Conservation (phyloP, 1,140 invertebrate genomes). For the Trigoniulus corallinus region DNA sequence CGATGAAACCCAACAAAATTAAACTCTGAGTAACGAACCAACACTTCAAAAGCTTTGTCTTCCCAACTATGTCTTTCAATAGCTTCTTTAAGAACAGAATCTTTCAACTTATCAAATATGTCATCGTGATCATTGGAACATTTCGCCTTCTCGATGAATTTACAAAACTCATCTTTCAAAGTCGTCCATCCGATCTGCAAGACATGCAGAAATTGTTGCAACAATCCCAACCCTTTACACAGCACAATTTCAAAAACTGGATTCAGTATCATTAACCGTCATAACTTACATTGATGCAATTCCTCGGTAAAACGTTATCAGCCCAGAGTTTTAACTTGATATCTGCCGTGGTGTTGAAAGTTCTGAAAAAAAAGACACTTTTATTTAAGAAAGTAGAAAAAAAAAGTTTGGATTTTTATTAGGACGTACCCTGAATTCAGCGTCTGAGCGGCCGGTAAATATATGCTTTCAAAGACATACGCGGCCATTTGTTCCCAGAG, state of each 20-base stretch:
- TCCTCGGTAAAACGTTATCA: slow-evolving; percentile 64
- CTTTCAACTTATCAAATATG: slow-evolving; percentile 80
- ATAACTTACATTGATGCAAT: slow-evolving; percentile 61
- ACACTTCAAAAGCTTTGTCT: slow-evolving; percentile 48
- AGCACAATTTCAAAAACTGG: slow-evolving; percentile 6
- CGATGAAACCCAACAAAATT: too few relatives aligned
- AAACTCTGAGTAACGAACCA: slow-evolving; percentile 24
- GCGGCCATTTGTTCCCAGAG: slow-evolving; percentile 80
- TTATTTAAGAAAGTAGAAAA: background rate
- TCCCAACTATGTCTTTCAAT: slow-evolving; percentile 83
- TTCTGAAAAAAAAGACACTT: slow-evolving; percentile 32
- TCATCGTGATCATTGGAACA: slow-evolving; percentile 58
- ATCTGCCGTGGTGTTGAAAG: slow-evolving; percentile 92
- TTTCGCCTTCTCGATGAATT: slow-evolving; percentile 56
- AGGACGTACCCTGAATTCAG: slow-evolving; percentile 37
- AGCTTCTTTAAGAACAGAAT: slow-evolving; percentile 69
- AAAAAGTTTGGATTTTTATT: background rate
- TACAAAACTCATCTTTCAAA: slow-evolving; percentile 65
- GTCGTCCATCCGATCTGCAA: slow-evolving; percentile 61
- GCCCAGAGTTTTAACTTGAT: slow-evolving; percentile 94
- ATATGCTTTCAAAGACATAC: slow-evolving; percentile 88
- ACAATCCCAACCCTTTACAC: background rate
- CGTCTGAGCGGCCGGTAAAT: slow-evolving; percentile 79
- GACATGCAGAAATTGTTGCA: slow-evolving; percentile 1
- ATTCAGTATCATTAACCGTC: too few relatives aligned